These are phyloP conservation scores for Mechanitis messenoides DNA, from an alignment of 2,888 invertebrate genomes.

Conservation along the genomic window DNA sequence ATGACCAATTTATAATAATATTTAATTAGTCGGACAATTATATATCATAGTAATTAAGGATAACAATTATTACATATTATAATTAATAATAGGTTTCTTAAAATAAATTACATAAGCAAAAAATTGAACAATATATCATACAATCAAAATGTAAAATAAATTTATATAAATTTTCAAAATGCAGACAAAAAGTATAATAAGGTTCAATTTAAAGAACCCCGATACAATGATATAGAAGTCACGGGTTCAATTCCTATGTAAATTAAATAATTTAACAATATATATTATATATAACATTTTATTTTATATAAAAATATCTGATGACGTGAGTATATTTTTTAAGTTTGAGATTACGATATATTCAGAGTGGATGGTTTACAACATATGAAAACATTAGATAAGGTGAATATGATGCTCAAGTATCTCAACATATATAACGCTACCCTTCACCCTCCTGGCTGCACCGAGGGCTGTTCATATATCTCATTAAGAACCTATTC, in stretches of 20 bases:
- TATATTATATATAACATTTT: constrained; percentile 36
- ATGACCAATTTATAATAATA: no score
- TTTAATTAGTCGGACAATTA: no score
- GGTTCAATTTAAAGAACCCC: constrained; percentile 43
- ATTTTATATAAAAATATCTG: constrained; percentile 57
- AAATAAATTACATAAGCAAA: no score
- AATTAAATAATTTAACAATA: constrained; percentile 38
- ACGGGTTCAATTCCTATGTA: constrained; percentile 39
- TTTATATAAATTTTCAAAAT: no score
- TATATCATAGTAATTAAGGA: no score
- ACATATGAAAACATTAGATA: background rate
- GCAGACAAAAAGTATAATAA: no score
- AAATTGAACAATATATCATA: no score
- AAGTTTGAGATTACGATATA: constrained; percentile 37
- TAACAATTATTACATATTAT: no score
- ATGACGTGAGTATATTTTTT: constrained; percentile 56
- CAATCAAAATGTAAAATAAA: no score
- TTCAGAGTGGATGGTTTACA: no score
- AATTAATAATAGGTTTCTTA: no score
- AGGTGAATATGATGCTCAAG: background rate
- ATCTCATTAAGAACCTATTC: constrained; percentile 56
- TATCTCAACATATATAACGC: background rate
- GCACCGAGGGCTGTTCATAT: constrained; percentile 41
- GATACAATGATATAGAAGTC: constrained; percentile 34
- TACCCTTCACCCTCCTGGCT: constrained; percentile 31